Conservation (phyloP, 2,113 vertebrate species). For the Archilochus colubris region DNA sequence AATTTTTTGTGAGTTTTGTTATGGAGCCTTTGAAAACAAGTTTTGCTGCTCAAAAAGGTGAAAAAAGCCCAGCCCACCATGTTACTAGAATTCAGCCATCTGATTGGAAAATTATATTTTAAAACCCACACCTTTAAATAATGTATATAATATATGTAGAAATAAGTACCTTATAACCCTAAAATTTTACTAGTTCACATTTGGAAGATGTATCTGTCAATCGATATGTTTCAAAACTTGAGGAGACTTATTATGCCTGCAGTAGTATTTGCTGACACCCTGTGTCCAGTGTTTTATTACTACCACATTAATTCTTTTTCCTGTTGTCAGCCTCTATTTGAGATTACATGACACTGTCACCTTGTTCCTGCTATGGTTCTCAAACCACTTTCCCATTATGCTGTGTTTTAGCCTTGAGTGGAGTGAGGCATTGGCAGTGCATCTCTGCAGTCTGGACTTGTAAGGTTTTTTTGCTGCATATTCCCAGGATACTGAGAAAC, state of each 20-base stretch:
- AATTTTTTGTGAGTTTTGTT: fast-evolving
- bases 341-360: neutral
- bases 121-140: neutral
- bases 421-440: neutral
- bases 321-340: neutral
- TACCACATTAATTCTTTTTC: neutral
- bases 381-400: neutral
- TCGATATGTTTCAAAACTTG: neutral
- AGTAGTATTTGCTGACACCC: neutral
- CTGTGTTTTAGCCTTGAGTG: neutral
- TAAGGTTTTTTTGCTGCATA: neutral
- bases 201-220: neutral
- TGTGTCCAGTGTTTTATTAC: neutral
- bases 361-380: neutral
- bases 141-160: neutral
- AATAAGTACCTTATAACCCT: neutral
- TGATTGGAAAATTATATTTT: neutral
- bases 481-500: neutral
- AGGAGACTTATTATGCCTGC: neutral
- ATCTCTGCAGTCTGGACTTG: neutral
- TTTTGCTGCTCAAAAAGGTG: neutral
- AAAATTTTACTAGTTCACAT: neutral
- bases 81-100: neutral
- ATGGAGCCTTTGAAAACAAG: neutral
- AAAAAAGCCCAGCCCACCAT: neutral